Evolutionary conservation across 2,888 invertebrate genomes (phyloP), one percentile per base, ranked within the genome.

Genomic region (Chymomyza fuscimana): DNA sequence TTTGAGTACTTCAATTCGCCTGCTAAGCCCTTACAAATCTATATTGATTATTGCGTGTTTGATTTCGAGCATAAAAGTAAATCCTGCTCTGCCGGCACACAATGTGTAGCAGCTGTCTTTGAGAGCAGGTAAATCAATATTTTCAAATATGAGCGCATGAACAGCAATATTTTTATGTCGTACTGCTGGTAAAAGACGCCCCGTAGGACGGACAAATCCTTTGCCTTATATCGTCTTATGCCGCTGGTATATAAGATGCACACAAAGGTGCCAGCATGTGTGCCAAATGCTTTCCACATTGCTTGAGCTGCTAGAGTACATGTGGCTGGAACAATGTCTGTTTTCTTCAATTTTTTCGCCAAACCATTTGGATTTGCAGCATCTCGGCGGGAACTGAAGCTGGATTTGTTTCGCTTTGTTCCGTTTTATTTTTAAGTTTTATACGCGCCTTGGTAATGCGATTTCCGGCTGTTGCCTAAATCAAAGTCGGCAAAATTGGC

Each of bases 121-220:
- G 85, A 81, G 83, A 68, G 87, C 87, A 86, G 85, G 87, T 86
- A 86, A 87, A 85, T 87, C 85, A 85, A 85, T 85, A 85, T 83
- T 86, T 87, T 86, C 78, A 86, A 86, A 86, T 84, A 84, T 82
- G 76, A 82, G 79, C 85, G 78, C 76, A 79, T 83, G 81, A 78
- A 75, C 73, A 80, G 75, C 73, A 69, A 77, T 74, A 65, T 70
- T 69, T 73, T 70, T 59, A 15, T 46, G 40, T 12, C 40, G 40
- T 12, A 46, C 12, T 12, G 40, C 40, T 46, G 12, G 12, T 12
- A 12, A 4, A 12, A 46, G 40, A 12, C 40, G 40, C 40, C 40
- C 12, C 40, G 40, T 46, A 12, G 40, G 12, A 46, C 40, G 40
- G 0, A 12, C 40, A 46, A 46, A 46, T 46, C 40, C 40, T 46